phyloP scores from a whole-genome alignment of 1,140 invertebrate genomes.

The Zaprionus capensis region DNA sequence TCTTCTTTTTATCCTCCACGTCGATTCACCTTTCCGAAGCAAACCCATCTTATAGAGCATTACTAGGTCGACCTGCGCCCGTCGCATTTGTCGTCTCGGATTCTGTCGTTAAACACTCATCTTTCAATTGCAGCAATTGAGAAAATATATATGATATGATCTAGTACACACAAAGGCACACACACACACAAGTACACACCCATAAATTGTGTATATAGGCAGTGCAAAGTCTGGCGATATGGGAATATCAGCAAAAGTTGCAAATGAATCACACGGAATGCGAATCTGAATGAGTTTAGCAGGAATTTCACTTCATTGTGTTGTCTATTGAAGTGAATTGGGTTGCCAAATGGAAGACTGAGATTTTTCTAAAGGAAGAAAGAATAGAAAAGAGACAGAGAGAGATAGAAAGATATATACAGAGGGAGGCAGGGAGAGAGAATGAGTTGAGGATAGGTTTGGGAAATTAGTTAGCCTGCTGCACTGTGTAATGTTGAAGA shows the following conservation, averaged over 20 bases:
- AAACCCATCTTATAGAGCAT: neutral
- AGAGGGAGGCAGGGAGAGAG: neutral
- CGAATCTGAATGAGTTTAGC: constrained; percentile 1
- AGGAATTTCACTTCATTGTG: constrained; percentile 2
- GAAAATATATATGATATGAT: constrained; percentile 16
- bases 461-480: neutral
- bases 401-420: neutral
- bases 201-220: neutral
- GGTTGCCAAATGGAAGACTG: neutral
- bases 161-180: neutral
- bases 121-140: constrained; percentile 30
- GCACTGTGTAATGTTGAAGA: too few relatives aligned
- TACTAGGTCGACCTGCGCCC: neutral
- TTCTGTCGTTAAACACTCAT: constrained; percentile 9
- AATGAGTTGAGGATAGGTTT: neutral
- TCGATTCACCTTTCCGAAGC: too few relatives aligned
- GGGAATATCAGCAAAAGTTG: constrained; percentile 6
- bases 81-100: neutral
- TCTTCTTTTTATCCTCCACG: neutral
- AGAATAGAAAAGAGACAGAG: neutral
- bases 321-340: neutral
- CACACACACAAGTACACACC: constrained; percentile 1
- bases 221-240: constrained; percentile 9
- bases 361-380: neutral
- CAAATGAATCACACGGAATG: constrained; percentile 15